These are phyloP conservation scores for Holocentrus rufus DNA, from an alignment of 2,797 vertebrate genomes.

Conservation along the genomic window DNA sequence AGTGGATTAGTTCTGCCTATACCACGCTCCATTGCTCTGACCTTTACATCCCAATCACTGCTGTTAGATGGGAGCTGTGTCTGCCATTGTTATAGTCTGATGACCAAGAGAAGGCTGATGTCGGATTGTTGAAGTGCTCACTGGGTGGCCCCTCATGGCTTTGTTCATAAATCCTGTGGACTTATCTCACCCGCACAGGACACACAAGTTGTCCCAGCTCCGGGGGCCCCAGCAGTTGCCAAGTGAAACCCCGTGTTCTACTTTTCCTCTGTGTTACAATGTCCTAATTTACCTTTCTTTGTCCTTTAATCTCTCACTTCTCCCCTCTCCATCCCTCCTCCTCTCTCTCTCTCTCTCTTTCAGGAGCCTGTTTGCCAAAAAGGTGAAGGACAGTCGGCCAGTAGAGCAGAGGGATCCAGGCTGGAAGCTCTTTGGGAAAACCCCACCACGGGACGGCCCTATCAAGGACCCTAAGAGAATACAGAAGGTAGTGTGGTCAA, in stretches of 20 bases:
- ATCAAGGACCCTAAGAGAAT: constrained; percentile 83
- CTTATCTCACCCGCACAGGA: constrained; percentile 3
- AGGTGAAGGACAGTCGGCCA: constrained; percentile 80
- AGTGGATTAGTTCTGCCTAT: too few species aligned
- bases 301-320: background rate
- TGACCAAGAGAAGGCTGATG: background rate
- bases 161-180: constrained; percentile 19
- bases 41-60: background rate
- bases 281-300: constrained; percentile 1
- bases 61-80: background rate
- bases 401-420: constrained; percentile 85
- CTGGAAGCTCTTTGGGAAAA: constrained; percentile 93
- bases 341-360: background rate
- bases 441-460: constrained; percentile 81
- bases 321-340: background rate
- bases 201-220: background rate
- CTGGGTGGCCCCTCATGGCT: background rate
- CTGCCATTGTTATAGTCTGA: background rate
- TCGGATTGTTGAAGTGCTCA: background rate
- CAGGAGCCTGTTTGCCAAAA: constrained; percentile 92
- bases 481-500: constrained; percentile 83
- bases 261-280: background rate
- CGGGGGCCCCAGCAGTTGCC: background rate
- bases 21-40: too few species aligned
- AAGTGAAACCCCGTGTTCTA: background rate